Base-by-base conservation (phyloP, 1,140 invertebrate genomes). In the Diorhabda elongata region DNA sequence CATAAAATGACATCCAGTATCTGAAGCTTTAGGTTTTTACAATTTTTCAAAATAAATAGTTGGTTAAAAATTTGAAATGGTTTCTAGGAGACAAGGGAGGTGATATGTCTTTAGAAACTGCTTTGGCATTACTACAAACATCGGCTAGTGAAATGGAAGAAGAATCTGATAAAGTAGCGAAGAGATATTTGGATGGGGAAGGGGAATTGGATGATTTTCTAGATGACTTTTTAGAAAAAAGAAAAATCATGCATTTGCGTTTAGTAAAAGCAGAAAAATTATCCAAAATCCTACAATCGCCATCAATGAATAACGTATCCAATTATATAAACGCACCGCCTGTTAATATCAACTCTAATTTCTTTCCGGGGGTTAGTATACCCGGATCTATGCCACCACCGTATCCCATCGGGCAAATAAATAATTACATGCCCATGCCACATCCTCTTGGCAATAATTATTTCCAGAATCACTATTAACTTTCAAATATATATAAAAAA, bases 221-320 rank as follows among this genome's bases (percentile, higher is more conserved):
- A 5, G 89, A 91, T 47, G 85, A 92, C 66, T 95, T 94, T 81
- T 82, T 91, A 62, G 83, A 84, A 2, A 84, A 87, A 71, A 84
- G 93, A 7, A 92, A 91, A 78, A 79, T 87, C 45, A 92, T 94
- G 85, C 93, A 96, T 78, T 73, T 92, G 58, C 83, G 92, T 56
- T 88, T 92, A 78, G 88, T 95, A 0, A 95, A 95, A 84, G 88
- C 91, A 9, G 93, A 96, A 65, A 95, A 95, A 84, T 90, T 96
- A 87, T 83, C 85, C 65, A 93, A 96, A 78, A 77, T 95, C 2
- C 84, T 93, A 47, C 85, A 86, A 69, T 69, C 82, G 71, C 77
- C 78, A 60, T 70, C 71, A 6, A 72, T 78, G 7, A 69, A 66
- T 42, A 70, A 68, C 59, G 66, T 73, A 2, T 67, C 77, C 7